Evolutionary conservation across 2,113 vertebrate genomes (phyloP).

Genomic region (Xiphophorus couchianus): DNA sequence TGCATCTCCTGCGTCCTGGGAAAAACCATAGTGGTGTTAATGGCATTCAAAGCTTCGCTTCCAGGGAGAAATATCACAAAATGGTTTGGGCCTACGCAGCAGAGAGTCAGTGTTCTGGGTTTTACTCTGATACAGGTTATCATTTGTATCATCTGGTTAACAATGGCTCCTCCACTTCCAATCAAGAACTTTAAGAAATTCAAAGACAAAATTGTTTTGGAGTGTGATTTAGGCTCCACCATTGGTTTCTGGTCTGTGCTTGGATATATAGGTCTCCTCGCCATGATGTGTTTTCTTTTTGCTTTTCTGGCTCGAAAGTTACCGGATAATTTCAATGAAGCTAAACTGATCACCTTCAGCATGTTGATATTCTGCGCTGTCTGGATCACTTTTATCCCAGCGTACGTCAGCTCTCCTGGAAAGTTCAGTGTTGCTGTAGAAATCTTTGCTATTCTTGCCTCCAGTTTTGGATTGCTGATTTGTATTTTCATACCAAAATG

Average conservation of each 20-base stretch:
- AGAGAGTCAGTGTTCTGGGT: slow-evolving; percentile 70
- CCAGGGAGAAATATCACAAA: slow-evolving; percentile 69
- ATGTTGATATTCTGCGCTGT: slow-evolving; percentile 82
- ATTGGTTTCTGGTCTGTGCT: slow-evolving; percentile 75
- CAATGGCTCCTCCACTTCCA: slow-evolving; percentile 70
- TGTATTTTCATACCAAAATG: slow-evolving; percentile 81
- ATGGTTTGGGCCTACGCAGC: slow-evolving; percentile 72
- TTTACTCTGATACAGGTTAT: slow-evolving; percentile 74
- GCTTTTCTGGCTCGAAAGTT: slow-evolving; percentile 79
- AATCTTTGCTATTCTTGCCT: slow-evolving; percentile 82
- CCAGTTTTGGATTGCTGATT: slow-evolving; percentile 75
- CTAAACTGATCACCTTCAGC: slow-evolving; percentile 82
- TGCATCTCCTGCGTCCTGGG: slow-evolving; percentile 65
- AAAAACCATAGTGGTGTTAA: slow-evolving; percentile 72
- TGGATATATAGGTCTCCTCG: slow-evolving; percentile 76
- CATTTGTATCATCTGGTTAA: slow-evolving; percentile 74
- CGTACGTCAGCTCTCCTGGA: slow-evolving; percentile 80
- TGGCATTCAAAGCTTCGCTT: slow-evolving; percentile 68
- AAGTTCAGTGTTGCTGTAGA: slow-evolving; percentile 82
- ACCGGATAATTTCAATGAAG: slow-evolving; percentile 82
- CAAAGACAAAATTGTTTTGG: slow-evolving; percentile 68
- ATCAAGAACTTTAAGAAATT: slow-evolving; percentile 7
- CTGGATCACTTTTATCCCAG: slow-evolving; percentile 81
- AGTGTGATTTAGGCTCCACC: slow-evolving; percentile 72
- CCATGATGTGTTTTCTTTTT: slow-evolving; percentile 75